Conservation (phyloP, 2,888 invertebrate genomes). For the Orthonevra nobilis region DNA sequence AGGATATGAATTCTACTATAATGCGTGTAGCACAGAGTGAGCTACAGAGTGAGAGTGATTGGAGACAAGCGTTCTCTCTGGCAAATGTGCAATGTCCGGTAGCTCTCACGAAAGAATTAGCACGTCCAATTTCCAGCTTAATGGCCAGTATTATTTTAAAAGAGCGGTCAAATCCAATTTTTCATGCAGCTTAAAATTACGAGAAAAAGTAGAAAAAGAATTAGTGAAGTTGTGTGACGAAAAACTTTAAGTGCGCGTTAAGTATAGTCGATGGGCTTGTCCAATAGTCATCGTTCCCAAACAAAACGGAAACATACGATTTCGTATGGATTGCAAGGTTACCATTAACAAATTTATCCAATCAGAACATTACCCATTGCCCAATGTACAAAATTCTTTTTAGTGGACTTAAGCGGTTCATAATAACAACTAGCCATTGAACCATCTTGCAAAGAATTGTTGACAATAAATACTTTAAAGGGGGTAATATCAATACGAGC, state of each 20-base stretch:
- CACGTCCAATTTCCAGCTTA: slow-evolving; percentile 36
- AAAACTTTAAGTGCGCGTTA: slow-evolving; percentile 49
- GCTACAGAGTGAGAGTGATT: too few relatives aligned
- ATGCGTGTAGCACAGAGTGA: too few relatives aligned
- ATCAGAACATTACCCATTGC: slow-evolving; percentile 38
- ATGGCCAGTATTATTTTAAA: slow-evolving; percentile 26
- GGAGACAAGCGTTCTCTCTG: slow-evolving; percentile 19
- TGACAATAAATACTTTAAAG: slow-evolving; percentile 8
- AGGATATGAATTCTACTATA: too few relatives aligned
- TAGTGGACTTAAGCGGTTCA: slow-evolving; percentile 24
- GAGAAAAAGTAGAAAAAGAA: slow-evolving; percentile 35
- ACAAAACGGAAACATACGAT: slow-evolving; percentile 40
- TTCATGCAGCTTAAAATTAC: slow-evolving; percentile 39
- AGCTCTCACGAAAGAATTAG: slow-evolving; percentile 1
- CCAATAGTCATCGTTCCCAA: slow-evolving; percentile 67
- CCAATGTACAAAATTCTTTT: slow-evolving; percentile 19
- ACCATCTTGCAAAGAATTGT: not conserved
- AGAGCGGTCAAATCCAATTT: slow-evolving; percentile 16
- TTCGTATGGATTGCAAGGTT: slow-evolving; percentile 52
- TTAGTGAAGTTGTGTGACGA: slow-evolving; percentile 34
- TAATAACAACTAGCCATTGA: slow-evolving; percentile 16
- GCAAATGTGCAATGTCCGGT: slow-evolving; percentile 21
- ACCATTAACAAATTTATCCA: slow-evolving; percentile 61
- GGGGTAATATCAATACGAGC: not conserved
- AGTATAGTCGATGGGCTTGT: slow-evolving; percentile 56